Evolutionary conservation across 2,888 invertebrate genomes (phyloP), one percentile per base, ranked within the genome.

Genomic region (Eristalis tenax): DNA sequence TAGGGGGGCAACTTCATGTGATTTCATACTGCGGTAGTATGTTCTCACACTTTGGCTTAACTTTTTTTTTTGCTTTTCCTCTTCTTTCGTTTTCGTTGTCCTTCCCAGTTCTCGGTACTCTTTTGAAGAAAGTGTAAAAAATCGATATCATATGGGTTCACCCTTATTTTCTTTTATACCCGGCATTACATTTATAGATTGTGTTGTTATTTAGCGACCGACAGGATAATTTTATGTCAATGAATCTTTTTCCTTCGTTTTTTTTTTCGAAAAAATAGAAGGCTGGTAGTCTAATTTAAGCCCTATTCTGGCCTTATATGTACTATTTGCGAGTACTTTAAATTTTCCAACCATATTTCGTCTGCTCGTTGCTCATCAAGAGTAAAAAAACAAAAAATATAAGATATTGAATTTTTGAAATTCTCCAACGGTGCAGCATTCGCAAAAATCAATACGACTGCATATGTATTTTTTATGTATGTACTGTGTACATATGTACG

Each of bases 11-110:
- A 68, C 77, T 73, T 71, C 50, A 77, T 73, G 77, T 83, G 78
- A 83, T 83, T 83, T 83, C 78, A 78, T 78, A 83, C 78, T 83
- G 83, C 77, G 77, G 77, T 71, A 83, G n/a, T 83, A 59, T 59
- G 59, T 59, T 59, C 59, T 59, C 59, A 50, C 50, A 50, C 50
- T 50, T 26, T 50, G 8, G 50, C n/a, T 18, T 8, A 18, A n/a
- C 10, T 2, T n/a, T 50, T 50, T 50, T 50, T 50, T n/a, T 26
- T 64, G 71, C 82, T 43, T 83, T 57, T 59, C 18, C 23, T 43
- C 32, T 13, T 65, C 59, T 69, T n/a, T 76, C 65, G 35, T 66
- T 61, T 43, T 59, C 15, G 22, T 82, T 59, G 66, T 75, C 69
- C 65, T 76, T 70, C 71, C 40, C 28, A 66, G 18, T 61, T 76